These are phyloP conservation scores for Saturnia japonica DNA, from an alignment of 2,888 invertebrate genomes.

Conservation along the genomic window DNA sequence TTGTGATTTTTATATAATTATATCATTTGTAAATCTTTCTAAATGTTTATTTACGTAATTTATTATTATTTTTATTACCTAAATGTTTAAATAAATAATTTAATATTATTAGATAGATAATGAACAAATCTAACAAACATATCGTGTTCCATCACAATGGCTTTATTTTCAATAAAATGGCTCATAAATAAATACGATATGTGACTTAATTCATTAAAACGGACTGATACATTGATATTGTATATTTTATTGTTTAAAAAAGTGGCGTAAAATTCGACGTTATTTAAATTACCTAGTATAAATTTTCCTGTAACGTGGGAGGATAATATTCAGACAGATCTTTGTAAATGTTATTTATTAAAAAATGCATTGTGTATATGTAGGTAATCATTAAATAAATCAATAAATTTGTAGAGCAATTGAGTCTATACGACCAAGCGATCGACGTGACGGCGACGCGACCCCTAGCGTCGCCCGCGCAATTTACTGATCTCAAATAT, in stretches of 20 bases:
- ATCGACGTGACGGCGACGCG: background rate
- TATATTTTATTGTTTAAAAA: background rate
- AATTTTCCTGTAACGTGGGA: background rate
- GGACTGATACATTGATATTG: background rate
- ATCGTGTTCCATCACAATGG: background rate
- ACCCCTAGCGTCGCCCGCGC: constrained; percentile 6
- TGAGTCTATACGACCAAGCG: background rate
- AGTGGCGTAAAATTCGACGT: background rate
- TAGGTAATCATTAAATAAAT: background rate
- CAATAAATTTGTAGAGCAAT: background rate
- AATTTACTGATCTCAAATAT: background rate
- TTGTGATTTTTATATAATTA: no score
- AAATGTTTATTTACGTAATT: no score
- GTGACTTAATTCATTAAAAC: background rate
- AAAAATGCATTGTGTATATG: background rate
- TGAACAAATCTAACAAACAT: background rate
- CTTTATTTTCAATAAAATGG: background rate
- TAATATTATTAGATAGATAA: background rate
- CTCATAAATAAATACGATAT: background rate
- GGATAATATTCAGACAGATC: background rate
- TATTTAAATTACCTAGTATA: background rate
- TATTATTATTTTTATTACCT: no score
- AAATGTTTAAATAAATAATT: no score
- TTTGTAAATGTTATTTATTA: background rate
- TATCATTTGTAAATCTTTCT: no score